Conservation (phyloP, 1,140 invertebrate species). For the Lordiphosa stackelbergi region DNA sequence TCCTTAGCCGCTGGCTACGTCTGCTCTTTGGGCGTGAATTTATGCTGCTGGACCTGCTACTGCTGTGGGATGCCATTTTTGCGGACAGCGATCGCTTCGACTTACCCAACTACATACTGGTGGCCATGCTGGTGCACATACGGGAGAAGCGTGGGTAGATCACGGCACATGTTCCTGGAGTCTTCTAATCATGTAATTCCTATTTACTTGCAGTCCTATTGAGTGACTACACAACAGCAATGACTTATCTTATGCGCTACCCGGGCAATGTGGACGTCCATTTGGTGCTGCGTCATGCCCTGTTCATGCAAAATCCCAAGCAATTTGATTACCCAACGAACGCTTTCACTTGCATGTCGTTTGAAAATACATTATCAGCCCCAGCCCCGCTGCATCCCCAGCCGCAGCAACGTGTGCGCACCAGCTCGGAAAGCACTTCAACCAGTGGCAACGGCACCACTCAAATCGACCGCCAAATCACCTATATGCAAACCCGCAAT, state of each 20-base stretch:
- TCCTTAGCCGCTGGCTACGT: constrained; percentile 85
- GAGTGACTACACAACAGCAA: constrained; percentile 82
- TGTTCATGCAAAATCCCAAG: constrained; percentile 81
- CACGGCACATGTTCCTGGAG: not conserved
- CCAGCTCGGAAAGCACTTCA: constrained; percentile 37
- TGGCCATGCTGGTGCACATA: constrained; percentile 87
- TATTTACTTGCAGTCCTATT: constrained; percentile 79
- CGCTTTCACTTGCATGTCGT: constrained; percentile 63
- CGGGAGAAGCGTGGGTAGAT: constrained; percentile 81
- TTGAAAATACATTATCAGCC: constrained; percentile 18
- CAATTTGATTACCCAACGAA: constrained; percentile 70
- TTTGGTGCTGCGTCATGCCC: constrained; percentile 82
- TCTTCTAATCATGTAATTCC: not conserved
- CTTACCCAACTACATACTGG: constrained; percentile 86
- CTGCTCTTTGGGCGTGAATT: constrained; percentile 89
- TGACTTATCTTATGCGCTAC: constrained; percentile 83
- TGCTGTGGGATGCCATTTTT: constrained; percentile 90
- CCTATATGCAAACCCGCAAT: constrained; percentile 57
- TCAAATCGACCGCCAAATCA: constrained; percentile 60
- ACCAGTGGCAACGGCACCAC: constrained; percentile 9
- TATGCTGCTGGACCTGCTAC: constrained; percentile 84
- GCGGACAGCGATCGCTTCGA: constrained; percentile 84
- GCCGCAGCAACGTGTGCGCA: constrained; percentile 20
- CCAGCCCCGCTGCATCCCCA: not conserved
- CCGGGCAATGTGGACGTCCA: constrained; percentile 82